These are phyloP conservation scores for Perca schrenkii DNA, from an alignment of 2,113 vertebrate species.

Conservation along the genomic window DNA sequence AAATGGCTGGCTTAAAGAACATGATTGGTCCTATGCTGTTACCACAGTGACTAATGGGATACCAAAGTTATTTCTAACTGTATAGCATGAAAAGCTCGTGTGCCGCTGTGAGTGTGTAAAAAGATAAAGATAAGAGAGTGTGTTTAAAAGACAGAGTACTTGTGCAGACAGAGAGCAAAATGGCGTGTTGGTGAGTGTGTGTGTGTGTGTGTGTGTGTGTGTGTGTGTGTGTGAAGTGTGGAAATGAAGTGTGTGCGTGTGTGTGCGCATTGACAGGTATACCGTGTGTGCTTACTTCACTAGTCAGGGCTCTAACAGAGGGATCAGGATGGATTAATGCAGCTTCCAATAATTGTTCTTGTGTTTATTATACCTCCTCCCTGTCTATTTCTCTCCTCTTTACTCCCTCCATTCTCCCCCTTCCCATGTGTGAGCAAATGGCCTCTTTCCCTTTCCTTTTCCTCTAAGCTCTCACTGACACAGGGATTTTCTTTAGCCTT, in stretches of 20 bases:
- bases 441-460: conserved; percentile 19
- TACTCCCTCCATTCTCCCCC: conserved; percentile 12
- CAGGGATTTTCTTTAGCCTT: conserved; percentile 63
- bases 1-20: conserved; percentile 47
- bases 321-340: conserved; percentile 62
- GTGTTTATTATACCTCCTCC: conserved; percentile 22
- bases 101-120: conserved; percentile 31
- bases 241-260: background rate
- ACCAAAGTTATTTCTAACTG: conserved; percentile 40
- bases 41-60: conserved; percentile 64
- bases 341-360: conserved; percentile 52
- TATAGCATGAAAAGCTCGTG: conserved; percentile 24
- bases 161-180: conserved; percentile 1
- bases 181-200: background rate
- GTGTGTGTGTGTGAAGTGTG: background rate
- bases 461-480: conserved; percentile 57
- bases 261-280: conserved; percentile 26
- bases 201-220: conserved; percentile 11
- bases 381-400: background rate
- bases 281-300: conserved; percentile 2
- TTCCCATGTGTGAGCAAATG: conserved; percentile 18
- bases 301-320: conserved; percentile 16
- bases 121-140: conserved; percentile 30
- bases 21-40: conserved; percentile 46
- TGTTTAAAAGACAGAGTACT: conserved; percentile 13